Conservation (phyloP, 1,140 invertebrate species). For the Thaumetopoea pityocampa region DNA sequence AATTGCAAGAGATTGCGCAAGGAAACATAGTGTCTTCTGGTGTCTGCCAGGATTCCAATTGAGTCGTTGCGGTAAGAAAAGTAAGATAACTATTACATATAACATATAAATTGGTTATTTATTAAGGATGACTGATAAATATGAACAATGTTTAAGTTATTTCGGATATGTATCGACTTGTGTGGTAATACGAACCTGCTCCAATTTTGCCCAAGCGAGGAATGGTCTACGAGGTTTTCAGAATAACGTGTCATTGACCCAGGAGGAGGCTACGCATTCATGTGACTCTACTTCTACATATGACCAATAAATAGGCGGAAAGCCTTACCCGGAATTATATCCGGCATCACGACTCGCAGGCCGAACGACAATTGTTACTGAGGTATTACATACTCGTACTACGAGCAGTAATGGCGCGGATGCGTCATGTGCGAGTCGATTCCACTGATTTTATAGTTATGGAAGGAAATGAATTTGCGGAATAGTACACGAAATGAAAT, state of each 20-base stretch:
- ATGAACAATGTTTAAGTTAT: no score
- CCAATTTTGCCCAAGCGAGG: background rate
- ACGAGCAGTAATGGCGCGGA: slow-evolving; percentile 13
- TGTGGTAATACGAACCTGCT: no score
- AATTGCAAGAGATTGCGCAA: no score
- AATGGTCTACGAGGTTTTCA: slow-evolving; percentile 13
- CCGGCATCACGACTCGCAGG: slow-evolving; percentile 21
- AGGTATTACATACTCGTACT: slow-evolving; percentile 15
- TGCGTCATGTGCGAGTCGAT: slow-evolving; percentile 12
- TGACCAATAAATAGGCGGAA: slow-evolving; percentile 48
- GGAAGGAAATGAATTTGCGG: slow-evolving; percentile 7
- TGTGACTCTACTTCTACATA: slow-evolving; percentile 33
- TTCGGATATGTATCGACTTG: no score
- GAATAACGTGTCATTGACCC: slow-evolving; percentile 29
- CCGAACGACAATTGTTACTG: slow-evolving; percentile 11
- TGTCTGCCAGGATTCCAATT: no score
- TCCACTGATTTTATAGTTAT: slow-evolving; percentile 15
- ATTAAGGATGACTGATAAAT: no score
- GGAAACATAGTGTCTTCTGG: no score
- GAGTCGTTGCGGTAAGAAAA: no score
- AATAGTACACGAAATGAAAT: no score
- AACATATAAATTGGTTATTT: no score
- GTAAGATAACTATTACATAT: no score
- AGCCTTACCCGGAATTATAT: slow-evolving; percentile 44
- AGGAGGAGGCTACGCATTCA: slow-evolving; percentile 22